Percentiles rank a stretch among this genome's conserved stretches.
phyloP scores from a whole-genome alignment of 1,140 invertebrate species.

The Lepidostoma basale region DNA sequence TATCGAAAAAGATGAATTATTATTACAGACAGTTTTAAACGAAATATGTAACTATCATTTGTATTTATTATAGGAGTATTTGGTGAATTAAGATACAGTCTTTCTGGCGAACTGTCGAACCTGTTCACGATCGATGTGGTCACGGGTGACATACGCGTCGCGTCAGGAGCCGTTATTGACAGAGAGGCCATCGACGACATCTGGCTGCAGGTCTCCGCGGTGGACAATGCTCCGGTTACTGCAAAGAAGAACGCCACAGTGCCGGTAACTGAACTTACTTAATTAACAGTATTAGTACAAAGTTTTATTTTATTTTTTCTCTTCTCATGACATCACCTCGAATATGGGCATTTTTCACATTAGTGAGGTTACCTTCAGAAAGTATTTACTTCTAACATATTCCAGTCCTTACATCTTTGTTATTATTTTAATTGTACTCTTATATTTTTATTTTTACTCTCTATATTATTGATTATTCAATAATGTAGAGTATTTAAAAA shows the following conservation, averaged over 20 bases:
- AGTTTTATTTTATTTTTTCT: conserved; percentile 2
- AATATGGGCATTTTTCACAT: too few species aligned
- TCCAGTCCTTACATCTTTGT: too few species aligned
- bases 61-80: conserved; percentile 63
- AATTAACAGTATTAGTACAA: too few species aligned
- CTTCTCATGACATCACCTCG: too few species aligned
- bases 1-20: background rate
- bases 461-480: too few species aligned
- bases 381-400: too few species aligned
- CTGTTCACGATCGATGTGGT: conserved; percentile 74
- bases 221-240: conserved; percentile 75
- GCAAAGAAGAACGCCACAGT: conserved; percentile 72
- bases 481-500: too few species aligned
- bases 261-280: conserved; percentile 66
- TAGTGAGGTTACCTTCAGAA: too few species aligned
- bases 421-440: too few species aligned
- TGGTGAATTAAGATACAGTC: conserved; percentile 76
- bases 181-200: conserved; percentile 75
- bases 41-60: too few species aligned
- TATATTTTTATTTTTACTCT: too few species aligned
- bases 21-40: too few species aligned
- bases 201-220: conserved; percentile 78
- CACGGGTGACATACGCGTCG: conserved; percentile 80
- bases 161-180: conserved; percentile 75
- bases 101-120: conserved; percentile 74